These are phyloP conservation scores for Gymnopithys bicolor DNA, from an alignment of 2,797 vertebrate genomes.

Conservation along the genomic window DNA sequence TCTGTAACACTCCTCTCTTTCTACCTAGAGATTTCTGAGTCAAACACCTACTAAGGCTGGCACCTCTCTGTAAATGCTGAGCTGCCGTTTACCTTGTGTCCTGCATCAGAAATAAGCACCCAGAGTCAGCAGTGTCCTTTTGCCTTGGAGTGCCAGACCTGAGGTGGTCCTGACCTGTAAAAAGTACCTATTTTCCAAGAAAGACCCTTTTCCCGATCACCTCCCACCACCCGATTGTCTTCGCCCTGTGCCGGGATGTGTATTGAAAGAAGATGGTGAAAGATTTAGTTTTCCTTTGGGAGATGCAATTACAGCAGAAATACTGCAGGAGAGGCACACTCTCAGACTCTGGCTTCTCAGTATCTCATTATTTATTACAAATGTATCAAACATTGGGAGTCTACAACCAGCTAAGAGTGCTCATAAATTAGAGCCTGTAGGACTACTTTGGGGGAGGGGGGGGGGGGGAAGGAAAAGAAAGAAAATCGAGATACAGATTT, in stretches of 20 bases:
- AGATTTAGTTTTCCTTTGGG: constrained; percentile 69
- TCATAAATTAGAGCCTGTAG: constrained; percentile 54
- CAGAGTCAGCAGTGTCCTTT: background rate
- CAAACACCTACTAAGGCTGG: background rate
- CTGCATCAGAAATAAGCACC: background rate
- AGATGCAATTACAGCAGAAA: constrained; percentile 67
- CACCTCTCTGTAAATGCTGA: background rate
- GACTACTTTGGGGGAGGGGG: background rate
- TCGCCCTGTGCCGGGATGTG: background rate
- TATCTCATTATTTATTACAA: constrained; percentile 75
- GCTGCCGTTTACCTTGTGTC: background rate
- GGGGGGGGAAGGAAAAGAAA: background rate
- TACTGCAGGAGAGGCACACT: constrained; percentile 62
- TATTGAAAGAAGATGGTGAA: constrained; percentile 23
- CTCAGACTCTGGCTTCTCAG: constrained; percentile 57
- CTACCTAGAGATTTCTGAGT: background rate
- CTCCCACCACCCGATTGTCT: background rate
- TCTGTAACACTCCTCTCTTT: background rate
- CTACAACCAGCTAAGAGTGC: constrained; percentile 36
- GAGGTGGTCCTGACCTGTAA: background rate
- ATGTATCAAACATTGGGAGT: constrained; percentile 63
- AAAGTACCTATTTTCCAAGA: background rate
- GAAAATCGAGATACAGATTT: background rate
- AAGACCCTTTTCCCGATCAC: background rate
- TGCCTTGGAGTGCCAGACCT: background rate